These are phyloP conservation scores for Chiroxiphia lanceolata DNA, from an alignment of 2,797 vertebrate species.

Conservation along the genomic window DNA sequence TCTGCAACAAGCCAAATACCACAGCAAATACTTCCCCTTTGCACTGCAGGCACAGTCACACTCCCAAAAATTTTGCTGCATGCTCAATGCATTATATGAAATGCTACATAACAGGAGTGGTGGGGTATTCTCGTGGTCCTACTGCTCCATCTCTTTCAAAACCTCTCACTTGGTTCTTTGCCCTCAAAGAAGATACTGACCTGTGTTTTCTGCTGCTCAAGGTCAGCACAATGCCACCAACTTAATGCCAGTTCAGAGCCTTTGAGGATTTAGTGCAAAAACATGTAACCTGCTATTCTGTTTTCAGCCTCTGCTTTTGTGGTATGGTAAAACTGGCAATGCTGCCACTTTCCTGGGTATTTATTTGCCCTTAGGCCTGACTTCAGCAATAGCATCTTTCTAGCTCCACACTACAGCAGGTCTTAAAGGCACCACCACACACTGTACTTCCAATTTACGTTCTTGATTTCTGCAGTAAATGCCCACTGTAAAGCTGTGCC, in stretches of 20 bases:
- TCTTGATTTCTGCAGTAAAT: not conserved
- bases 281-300: not conserved
- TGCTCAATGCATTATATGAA: not conserved
- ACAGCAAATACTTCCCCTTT: not conserved
- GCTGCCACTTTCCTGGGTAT: not conserved
- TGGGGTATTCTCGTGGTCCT: not conserved
- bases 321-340: not conserved
- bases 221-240: fast-evolving
- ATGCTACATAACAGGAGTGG: not conserved
- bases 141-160: not conserved
- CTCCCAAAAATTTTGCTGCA: not conserved
- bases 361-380: not conserved
- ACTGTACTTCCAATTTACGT: not conserved
- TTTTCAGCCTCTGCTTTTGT: not conserved
- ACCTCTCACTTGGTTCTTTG: not conserved
- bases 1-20: not conserved
- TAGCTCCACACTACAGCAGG: fast-evolving
- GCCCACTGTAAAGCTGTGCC: not conserved
- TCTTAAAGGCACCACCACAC: not conserved
- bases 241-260: not conserved
- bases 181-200: not conserved
- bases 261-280: not conserved
- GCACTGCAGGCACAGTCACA: not conserved
- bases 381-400: not conserved
- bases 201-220: not conserved